Evolutionary conservation across 2,113 vertebrate genomes (phyloP), one percentile per base, ranked within the genome.

Genomic region (Ceyx cyanopectus): DNA sequence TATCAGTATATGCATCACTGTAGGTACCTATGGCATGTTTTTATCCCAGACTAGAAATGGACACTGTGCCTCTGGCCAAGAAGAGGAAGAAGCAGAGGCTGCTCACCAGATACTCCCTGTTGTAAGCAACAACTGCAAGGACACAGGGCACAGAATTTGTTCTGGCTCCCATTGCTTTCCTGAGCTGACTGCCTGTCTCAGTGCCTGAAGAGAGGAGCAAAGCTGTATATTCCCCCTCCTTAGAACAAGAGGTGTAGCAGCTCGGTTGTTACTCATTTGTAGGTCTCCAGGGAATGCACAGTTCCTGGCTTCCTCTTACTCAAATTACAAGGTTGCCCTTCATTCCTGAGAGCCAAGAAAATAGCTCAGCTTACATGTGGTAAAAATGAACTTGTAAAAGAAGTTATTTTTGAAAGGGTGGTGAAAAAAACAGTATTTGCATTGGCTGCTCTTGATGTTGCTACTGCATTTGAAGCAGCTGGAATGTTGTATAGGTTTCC

Each of bases 251-350:
- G 26, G 57, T 3, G 4, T 75, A 60, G 79, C 0, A 0, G 29
- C 68, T 88, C 5, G 2, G 26, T 88, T 85, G 30, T 88, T 85
- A 24, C 61, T 77, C 2, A 0, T 67, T 60, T 83, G 57, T 51
- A n/a, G 53, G 21, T 81, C 92, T 78, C 70, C 0, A 0, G 50
- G 63, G 93, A 91, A 8, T 73, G 34, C 1, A 2, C 32, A 37
- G 75, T 85, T 94, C 79, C 90, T 63, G 34, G 21, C 57, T 92
- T 94, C 73, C 85, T 86, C 85, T 93, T 32, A 27, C 85, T 95
- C 88, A 61, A 48, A 87, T 96, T 96, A 94, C 80, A 75, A 72
- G 78, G 57, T 86, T 95, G 90, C 80, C 61, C 73, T 95, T 92
- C 61, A 2, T 63, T 94, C 90, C 66, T 7, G 4, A 73, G 63